phyloP scores from a whole-genome alignment of 2,797 vertebrate genomes.

The Dicrostonyx torquatus region DNA sequence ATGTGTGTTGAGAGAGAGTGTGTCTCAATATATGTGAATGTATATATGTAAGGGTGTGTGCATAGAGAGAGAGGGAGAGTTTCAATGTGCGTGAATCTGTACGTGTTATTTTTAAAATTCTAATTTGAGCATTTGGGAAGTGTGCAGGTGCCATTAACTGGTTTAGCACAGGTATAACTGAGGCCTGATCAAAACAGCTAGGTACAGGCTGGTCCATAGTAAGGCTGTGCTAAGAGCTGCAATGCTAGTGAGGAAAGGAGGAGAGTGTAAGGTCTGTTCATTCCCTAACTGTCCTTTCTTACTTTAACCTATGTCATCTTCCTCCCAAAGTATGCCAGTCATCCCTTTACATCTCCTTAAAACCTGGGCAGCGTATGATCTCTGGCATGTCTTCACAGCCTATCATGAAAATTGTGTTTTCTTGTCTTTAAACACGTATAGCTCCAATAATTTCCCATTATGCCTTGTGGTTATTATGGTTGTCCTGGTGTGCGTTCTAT shows the following conservation, averaged over 20 bases:
- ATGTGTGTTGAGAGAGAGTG: too few relatives aligned
- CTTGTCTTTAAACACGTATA: background rate
- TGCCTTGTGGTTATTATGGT: background rate
- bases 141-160: accelerated
- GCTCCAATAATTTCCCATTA: background rate
- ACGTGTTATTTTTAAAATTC: background rate
- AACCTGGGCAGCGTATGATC: background rate
- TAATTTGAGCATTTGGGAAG: background rate
- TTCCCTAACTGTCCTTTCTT: background rate
- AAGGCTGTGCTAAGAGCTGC: background rate
- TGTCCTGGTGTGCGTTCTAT: background rate
- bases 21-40: background rate
- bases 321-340: background rate
- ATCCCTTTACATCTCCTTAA: background rate
- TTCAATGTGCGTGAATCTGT: too few relatives aligned
- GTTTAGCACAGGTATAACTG: background rate
- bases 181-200: background rate
- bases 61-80: background rate
- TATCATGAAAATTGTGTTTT: background rate
- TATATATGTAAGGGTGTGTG: background rate
- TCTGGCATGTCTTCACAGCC: background rate
- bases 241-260: background rate
- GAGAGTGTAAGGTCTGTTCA: background rate
- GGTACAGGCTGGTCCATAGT: background rate
- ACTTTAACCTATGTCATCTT: background rate